Evolutionary conservation across 2,797 vertebrate species (phyloP).

Genomic region (Synanceia verrucosa): DNA sequence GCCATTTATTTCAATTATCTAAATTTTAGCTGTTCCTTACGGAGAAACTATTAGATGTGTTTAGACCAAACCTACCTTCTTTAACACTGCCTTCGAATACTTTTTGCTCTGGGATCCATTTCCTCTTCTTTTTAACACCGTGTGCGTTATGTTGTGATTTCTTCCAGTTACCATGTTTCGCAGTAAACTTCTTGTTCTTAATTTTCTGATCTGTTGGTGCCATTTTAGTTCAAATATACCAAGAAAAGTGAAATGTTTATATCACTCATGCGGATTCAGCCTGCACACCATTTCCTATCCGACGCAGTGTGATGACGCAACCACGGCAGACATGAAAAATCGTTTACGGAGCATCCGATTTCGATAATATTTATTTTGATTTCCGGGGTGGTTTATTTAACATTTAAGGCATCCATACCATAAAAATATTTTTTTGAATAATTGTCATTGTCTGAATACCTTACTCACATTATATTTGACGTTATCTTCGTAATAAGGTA

Average conservation of each 20-base stretch:
- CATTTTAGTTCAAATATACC: conserved; percentile 37
- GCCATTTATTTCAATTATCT: not conserved
- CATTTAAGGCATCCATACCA: too few relatives aligned
- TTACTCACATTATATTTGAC: not conserved
- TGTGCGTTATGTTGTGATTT: conserved; percentile 7
- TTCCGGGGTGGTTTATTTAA: not conserved
- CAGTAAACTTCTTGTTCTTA: conserved; percentile 42
- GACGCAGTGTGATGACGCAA: conserved; percentile 67
- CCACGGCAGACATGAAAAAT: conserved; percentile 12
- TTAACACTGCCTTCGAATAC: conserved; percentile 78
- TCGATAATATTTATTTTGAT: not conserved
- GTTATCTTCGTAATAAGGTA: not conserved
- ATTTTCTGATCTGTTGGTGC: conserved; percentile 51
- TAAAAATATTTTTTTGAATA: not conserved
- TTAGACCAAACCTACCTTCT: conserved; percentile 72
- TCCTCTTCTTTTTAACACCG: conserved; percentile 64
- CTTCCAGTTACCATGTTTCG: conserved; percentile 33
- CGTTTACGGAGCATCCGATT: not conserved
- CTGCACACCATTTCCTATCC: not conserved
- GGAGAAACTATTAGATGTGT: not conserved
- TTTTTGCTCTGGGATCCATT: conserved; percentile 77
- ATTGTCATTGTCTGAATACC: too few relatives aligned
- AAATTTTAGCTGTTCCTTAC: not conserved
- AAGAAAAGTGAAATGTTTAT: conserved; percentile 38
- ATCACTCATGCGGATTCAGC: not conserved